Percentiles rank a stretch among this genome's conserved stretches.
phyloP scores from a whole-genome alignment of 2,113 vertebrate species.

The Columba livia region DNA sequence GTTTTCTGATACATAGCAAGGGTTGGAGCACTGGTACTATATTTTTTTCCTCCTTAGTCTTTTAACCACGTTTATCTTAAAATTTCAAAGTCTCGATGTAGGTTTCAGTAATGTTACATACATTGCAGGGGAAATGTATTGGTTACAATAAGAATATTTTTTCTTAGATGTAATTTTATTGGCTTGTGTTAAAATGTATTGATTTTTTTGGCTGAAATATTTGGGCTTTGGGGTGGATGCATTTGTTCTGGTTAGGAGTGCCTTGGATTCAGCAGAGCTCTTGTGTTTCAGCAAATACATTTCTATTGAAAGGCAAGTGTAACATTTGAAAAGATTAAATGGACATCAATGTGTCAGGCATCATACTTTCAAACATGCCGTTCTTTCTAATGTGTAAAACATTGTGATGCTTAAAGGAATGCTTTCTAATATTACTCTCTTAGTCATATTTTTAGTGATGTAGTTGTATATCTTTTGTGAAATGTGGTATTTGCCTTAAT shows the following conservation, averaged over 20 bases:
- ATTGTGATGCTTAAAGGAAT: background rate
- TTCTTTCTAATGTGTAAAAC: background rate
- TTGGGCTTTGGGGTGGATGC: background rate
- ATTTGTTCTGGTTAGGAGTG: slow-evolving; percentile 31
- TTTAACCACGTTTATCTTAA: background rate
- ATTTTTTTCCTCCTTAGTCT: background rate
- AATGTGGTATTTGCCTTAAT: background rate
- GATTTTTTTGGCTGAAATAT: slow-evolving; percentile 47
- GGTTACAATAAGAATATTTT: slow-evolving; percentile 44
- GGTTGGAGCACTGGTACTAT: background rate
- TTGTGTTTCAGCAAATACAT: background rate
- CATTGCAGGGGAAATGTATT: background rate
- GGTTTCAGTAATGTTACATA: background rate
- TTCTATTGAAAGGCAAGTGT: background rate
- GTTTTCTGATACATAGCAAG: background rate
- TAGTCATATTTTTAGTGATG: background rate
- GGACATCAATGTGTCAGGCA: background rate
- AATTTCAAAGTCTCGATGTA: background rate
- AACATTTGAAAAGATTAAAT: slow-evolving; percentile 1
- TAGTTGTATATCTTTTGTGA: background rate
- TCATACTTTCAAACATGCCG: background rate
- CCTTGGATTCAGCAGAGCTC: background rate
- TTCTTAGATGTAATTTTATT: slow-evolving; percentile 46
- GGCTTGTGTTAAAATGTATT: slow-evolving; percentile 55
- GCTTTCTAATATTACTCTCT: background rate